Base-by-base conservation (phyloP, 2,888 invertebrate species). In the Blastobasis lacticolella region DNA sequence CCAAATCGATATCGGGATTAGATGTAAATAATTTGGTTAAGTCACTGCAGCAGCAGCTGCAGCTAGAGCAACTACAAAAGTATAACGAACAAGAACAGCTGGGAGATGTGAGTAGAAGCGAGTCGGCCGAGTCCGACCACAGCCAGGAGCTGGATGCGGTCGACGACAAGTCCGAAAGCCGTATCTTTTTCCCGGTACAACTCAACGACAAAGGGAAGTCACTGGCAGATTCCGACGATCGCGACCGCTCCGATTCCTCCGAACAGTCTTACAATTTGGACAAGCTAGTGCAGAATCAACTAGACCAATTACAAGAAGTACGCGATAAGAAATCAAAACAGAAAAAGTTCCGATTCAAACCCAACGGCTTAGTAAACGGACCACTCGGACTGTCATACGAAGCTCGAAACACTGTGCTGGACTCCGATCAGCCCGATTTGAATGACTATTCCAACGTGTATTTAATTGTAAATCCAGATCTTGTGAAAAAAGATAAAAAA, bases 381-480 rank as follows among this genome's bases (percentile, higher is more conserved):
- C 23, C 23, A 23, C 23, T 23, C 23, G 23, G 23, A 23, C 23
- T 23, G 23, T 3, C 23, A 23, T 23, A 23, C 23, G 23, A 23
- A 23, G 23, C 23, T 1, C 23, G 23, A 23, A 23, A 23, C 23
- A 23, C 23, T 23, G 23, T 23, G 23, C 23, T 23, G 23, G 23
- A 23, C 3, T 23, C 23, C 23, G 23, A 23, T 23, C 23, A 23
- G 3, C 23, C 23, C 23, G 23, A 23, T 23, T 53, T 66, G 4
- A 61, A 66, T 46, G 62, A 71, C 37, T 76, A 76, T 63, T 75
- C 78, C 3, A 77, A 76, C 63, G 60, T 82, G 46, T 78, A 72
- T 46, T 59, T 84, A 10, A 60, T 84, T 50, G 57, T 82, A 41
- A 73, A 78, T 54, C 71, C 78, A 36, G 56, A 64, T 45, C 73